Base-by-base conservation (phyloP, 1,140 invertebrate species). In the Monomorium pharaonis region DNA sequence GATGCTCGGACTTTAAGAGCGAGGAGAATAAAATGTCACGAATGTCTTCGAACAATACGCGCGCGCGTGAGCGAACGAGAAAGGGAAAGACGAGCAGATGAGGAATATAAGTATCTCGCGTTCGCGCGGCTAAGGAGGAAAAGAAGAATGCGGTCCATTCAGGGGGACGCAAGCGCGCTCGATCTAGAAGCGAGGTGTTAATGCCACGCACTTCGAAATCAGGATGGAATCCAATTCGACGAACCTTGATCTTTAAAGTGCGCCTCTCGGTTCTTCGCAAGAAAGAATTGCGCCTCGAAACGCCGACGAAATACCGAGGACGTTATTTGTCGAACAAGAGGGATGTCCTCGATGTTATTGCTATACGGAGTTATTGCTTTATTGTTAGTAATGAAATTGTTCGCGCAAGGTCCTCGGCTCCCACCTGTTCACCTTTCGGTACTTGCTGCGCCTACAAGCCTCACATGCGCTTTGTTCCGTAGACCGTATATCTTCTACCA, bases 121-220 rank as follows among this genome's bases (percentile, higher is more conserved):
- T 18, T 49, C 76, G 42, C 63, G 75, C 27, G 56, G 49, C 21
- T 47, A 63, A 24, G 44, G 12, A 63, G 74, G 18, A 77, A 70
- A 44, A 67, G 58, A 87, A 70, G 70, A 75, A 84, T 89, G 85
- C 67, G 56, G 49, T 76, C 87, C 88, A 87, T 87, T 85, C 54
- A 90, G 70, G 16, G 24, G 56, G 42, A 51, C 27, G 63, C 63
- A 24, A 69, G 44, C 30, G 60, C 33, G 49, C 85, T 77, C 86
- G 84, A 90, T 90, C 89, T 60, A 90, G 89, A 90, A 90, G 84
- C 69, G 72, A 88, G 72, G 89, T 84, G 86, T 86, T 86, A 90
- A 88, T 90, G 86, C 75, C 89, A 90, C 89, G 89, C 86, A 90
- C 89, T 88, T 90, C 76, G 83, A 87, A 87, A 90, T 89, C 89